Conservation (phyloP, 2,888 invertebrate species). For the Eristalis pertinax region DNA sequence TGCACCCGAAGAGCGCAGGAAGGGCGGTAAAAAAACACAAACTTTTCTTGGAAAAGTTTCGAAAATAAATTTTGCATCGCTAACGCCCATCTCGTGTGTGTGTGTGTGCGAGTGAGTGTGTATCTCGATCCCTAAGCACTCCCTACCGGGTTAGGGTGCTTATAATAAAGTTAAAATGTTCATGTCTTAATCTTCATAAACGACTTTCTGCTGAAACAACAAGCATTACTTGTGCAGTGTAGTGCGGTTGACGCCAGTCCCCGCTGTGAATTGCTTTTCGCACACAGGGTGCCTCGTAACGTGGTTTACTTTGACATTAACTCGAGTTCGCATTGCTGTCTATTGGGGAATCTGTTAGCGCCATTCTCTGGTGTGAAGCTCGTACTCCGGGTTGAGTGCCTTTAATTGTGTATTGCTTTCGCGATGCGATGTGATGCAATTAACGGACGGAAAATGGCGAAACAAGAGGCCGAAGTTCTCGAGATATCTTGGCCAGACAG, state of each 20-base stretch:
- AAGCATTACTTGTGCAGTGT: conserved; percentile 50
- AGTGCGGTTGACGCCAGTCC: not conserved
- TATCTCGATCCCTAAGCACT: not conserved
- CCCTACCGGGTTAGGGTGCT: not conserved
- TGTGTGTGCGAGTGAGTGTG: not conserved
- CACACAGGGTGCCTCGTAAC: conserved; percentile 18
- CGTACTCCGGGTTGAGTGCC: conserved; percentile 1
- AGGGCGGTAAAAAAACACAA: not conserved
- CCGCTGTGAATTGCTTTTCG: not conserved
- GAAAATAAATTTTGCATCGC: conserved; percentile 1
- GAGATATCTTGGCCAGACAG: conserved; percentile 26
- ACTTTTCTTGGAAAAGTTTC: conserved; percentile 14
- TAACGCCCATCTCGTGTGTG: not conserved
- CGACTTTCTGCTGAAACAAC: conserved; percentile 52
- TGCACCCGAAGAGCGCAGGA: not conserved
- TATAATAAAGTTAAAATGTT: conserved; percentile 55
- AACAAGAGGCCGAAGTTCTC: conserved; percentile 10
- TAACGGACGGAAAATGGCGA: conserved; percentile 51
- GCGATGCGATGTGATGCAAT: conserved; percentile 43
- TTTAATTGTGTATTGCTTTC: conserved; percentile 21
- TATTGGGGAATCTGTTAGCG: no score
- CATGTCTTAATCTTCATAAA: conserved; percentile 63
- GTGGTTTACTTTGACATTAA: not conserved
- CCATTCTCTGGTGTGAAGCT: no score
- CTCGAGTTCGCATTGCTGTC: no score